Conservation (phyloP, 2,888 invertebrate genomes). For the Acanthosepion esculentum region DNA sequence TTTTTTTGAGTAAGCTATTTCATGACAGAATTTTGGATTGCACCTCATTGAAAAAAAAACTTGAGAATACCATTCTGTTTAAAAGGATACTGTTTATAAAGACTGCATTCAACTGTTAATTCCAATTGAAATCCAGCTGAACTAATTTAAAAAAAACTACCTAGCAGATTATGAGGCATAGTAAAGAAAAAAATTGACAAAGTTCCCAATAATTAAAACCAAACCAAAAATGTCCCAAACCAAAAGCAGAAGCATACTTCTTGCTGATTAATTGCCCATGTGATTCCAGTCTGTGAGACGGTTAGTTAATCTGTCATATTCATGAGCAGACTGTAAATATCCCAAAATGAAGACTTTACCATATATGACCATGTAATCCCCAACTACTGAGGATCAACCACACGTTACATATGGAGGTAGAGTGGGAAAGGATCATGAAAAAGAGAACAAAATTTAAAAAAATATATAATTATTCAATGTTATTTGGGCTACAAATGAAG, state of each 20-base stretch:
- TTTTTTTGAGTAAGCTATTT: too few species aligned
- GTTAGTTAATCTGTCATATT: slow-evolving; percentile 11
- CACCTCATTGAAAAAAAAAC: too few species aligned
- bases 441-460: background rate
- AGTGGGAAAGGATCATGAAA: background rate
- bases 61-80: too few species aligned
- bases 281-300: background rate
- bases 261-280: slow-evolving; percentile 15
- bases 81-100: too few species aligned
- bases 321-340: background rate
- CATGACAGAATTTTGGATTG: too few species aligned
- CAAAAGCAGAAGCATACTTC: background rate
- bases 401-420: background rate
- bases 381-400: slow-evolving; percentile 24
- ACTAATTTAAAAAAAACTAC: too few species aligned
- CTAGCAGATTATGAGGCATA: background rate
- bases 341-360: slow-evolving; percentile 25
- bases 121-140: too few species aligned
- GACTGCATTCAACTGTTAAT: too few species aligned
- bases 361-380: slow-evolving; percentile 41
- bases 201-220: background rate
- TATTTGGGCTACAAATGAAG: background rate
- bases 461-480: background rate
- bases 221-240: background rate
- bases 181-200: background rate